Conservation (phyloP, 1,140 invertebrate genomes). For the Xylocopa sonorina region DNA sequence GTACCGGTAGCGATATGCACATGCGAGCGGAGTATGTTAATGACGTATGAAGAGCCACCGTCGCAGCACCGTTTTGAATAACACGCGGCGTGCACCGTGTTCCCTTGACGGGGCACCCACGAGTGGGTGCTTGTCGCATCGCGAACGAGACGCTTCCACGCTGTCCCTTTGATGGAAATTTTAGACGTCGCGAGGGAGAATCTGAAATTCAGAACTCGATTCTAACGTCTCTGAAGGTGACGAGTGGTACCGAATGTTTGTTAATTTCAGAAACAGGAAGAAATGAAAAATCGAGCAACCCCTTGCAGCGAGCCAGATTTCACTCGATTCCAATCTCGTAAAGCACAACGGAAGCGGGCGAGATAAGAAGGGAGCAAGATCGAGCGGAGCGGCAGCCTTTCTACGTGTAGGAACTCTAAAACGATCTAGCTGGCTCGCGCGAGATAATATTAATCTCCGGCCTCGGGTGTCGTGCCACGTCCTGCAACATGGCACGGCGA, state of each 20-base stretch:
- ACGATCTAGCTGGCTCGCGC: constrained; percentile 25
- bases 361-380: neutral
- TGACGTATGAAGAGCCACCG: constrained; percentile 67
- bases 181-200: too few species aligned
- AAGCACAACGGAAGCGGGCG: constrained; percentile 3
- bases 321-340: neutral
- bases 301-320: too few species aligned
- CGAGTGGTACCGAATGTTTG: too few species aligned
- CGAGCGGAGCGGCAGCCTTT: neutral
- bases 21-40: constrained; percentile 74
- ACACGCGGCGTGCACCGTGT: neutral
- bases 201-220: neutral
- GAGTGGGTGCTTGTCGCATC: neutral
- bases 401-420: constrained; percentile 33
- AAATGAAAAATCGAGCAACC: too few species aligned
- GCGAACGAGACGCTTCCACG: neutral
- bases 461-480: constrained; percentile 68
- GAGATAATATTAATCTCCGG: constrained; percentile 68
- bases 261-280: too few species aligned
- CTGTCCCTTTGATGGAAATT: neutral
- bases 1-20: constrained; percentile 70
- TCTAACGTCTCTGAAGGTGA: neutral
- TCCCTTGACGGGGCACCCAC: constrained; percentile 2
- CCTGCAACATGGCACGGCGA: constrained; percentile 56
- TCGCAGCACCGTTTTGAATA: constrained; percentile 9